Conservation (phyloP, 2,113 vertebrate species). For the Brienomyrus brachyistius region DNA sequence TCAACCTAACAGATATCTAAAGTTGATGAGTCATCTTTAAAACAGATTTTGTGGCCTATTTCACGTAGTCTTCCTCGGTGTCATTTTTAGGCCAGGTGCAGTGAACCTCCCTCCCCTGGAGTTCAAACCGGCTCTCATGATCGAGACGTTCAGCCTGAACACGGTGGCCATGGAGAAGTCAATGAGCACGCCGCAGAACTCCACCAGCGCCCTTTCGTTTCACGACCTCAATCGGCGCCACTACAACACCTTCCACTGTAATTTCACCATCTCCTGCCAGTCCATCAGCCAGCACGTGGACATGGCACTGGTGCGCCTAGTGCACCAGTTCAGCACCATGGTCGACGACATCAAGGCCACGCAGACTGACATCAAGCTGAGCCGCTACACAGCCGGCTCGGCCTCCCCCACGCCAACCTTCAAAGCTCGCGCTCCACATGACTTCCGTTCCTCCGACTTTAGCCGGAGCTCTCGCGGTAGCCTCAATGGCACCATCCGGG, state of each 20-base stretch:
- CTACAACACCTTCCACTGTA: conserved; percentile 92
- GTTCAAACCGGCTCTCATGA: conserved; percentile 90
- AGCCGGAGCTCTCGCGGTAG: conserved; percentile 93
- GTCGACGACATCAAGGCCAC: conserved; percentile 97
- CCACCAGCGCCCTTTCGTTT: conserved; percentile 74
- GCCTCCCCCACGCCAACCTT: conserved; percentile 93
- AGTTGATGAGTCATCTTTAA: neutral
- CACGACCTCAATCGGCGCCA: conserved; percentile 91
- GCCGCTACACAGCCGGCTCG: conserved; percentile 90
- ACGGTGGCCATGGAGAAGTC: conserved; percentile 94
- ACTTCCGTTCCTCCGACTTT: conserved; percentile 91
- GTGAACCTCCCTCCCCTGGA: conserved; percentile 86
- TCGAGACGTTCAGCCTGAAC: conserved; percentile 93
- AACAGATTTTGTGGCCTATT: neutral
- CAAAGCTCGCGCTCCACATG: conserved; percentile 83
- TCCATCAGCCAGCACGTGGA: conserved; percentile 97
- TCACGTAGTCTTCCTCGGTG: neutral
- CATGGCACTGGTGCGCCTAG: conserved; percentile 95
- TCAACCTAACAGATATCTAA: too few species aligned
- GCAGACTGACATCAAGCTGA: conserved; percentile 96
- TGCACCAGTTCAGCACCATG: conserved; percentile 98
- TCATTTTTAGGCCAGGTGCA: conserved; percentile 72
- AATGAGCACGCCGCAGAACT: conserved; percentile 72
- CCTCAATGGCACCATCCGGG: conserved; percentile 75
- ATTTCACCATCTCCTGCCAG: conserved; percentile 93